These are phyloP conservation scores for Bombus waltoni DNA, from an alignment of 1,140 invertebrate species.

Conservation along the genomic window DNA sequence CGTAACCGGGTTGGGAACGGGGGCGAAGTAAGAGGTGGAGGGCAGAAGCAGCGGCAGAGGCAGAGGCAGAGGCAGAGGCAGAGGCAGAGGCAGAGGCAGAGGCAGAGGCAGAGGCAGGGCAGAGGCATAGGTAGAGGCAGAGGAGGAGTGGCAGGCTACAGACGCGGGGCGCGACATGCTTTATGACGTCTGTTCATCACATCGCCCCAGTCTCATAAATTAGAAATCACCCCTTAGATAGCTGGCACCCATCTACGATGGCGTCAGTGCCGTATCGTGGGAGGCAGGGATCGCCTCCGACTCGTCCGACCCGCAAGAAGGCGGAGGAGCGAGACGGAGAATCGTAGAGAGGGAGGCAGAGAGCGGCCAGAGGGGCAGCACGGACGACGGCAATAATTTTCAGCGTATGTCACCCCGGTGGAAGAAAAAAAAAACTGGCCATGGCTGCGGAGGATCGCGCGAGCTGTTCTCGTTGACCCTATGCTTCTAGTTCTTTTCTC, in stretches of 20 bases:
- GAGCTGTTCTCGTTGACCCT: constrained; percentile 53
- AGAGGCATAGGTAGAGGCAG: constrained; percentile 53
- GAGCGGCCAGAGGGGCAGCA: constrained; percentile 46
- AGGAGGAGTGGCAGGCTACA: constrained; percentile 75
- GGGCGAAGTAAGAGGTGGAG: constrained; percentile 43
- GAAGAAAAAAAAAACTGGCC: constrained; percentile 46
- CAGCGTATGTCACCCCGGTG: constrained; percentile 64
- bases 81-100: constrained; percentile 43
- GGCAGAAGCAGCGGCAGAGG: constrained; percentile 41
- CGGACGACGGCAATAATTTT: constrained; percentile 72
- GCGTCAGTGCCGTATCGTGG: constrained; percentile 72
- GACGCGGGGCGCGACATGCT: constrained; percentile 81
- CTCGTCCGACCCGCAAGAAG: constrained; percentile 62
- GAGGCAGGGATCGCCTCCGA: constrained; percentile 65
- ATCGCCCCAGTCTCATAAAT: constrained; percentile 82
- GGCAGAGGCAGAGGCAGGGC: constrained; percentile 53
- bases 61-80: constrained; percentile 11
- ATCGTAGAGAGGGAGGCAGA: neutral
- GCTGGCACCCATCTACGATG: constrained; percentile 72
- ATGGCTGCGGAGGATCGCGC: constrained; percentile 61
- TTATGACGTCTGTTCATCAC: constrained; percentile 84
- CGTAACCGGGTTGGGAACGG: constrained; percentile 62
- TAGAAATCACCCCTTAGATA: constrained; percentile 83
- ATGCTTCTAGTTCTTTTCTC: constrained; percentile 22
- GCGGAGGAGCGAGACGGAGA: constrained; percentile 26